Conservation (phyloP, 2,797 vertebrate species). For the Alosa sapidissima region DNA sequence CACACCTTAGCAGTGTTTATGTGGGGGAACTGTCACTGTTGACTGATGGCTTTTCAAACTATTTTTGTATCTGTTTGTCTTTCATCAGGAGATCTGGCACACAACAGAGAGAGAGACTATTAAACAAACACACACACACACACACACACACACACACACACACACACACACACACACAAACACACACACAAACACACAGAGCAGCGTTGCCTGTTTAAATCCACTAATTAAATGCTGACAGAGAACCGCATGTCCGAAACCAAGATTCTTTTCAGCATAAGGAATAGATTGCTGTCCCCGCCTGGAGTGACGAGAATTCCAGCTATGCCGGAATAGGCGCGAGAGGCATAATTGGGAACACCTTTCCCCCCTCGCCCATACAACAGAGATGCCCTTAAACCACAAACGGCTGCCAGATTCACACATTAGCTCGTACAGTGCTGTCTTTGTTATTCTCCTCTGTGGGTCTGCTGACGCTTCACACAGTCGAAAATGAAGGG, state of each 20-base stretch:
- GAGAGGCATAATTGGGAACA: conserved; percentile 54
- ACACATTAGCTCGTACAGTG: conserved; percentile 62
- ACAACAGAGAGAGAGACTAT: neutral
- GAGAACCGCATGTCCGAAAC: conserved; percentile 46
- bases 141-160: conserved; percentile 9
- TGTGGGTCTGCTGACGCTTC: conserved; percentile 69
- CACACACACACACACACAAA: conserved; percentile 7
- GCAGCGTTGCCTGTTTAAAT: conserved; percentile 51
- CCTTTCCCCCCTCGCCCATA: conserved; percentile 38
- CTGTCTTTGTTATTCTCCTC: conserved; percentile 60
- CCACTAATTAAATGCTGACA: conserved; percentile 49
- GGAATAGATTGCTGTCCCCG: conserved; percentile 59
- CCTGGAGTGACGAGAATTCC: conserved; percentile 62
- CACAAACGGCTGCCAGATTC: conserved; percentile 53
- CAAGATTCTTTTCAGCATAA: conserved; percentile 59
- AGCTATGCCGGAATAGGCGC: conserved; percentile 61
- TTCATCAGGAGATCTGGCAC: conserved; percentile 20
- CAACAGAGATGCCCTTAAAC: conserved; percentile 41
- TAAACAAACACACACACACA: conserved; percentile 20
- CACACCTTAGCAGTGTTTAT: conserved; percentile 18
- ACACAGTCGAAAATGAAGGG: conserved; percentile 56
- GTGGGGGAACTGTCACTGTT: neutral
- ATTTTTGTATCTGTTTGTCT: conserved; percentile 25
- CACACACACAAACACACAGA: conserved; percentile 28
- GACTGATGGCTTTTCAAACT: neutral